Evolutionary conservation across 2,797 vertebrate species (phyloP).

Genomic region (Phalloptychus januarius): DNA sequence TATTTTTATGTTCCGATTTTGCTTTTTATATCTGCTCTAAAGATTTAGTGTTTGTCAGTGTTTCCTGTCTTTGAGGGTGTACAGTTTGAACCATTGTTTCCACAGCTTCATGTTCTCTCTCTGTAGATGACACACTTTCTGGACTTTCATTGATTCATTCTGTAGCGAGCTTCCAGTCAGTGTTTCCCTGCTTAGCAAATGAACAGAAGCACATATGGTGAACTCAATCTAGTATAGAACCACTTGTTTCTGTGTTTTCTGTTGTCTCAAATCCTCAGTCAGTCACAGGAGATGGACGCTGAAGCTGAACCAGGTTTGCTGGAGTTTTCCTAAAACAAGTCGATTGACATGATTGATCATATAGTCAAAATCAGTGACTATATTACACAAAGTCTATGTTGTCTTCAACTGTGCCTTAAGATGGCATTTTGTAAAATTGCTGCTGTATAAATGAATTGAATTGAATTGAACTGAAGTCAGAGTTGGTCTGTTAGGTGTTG

Average conservation of each 20-base stretch:
- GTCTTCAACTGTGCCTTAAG: background rate
- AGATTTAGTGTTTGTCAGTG: background rate
- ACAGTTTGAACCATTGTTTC: background rate
- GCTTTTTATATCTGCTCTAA: background rate
- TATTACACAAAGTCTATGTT: background rate
- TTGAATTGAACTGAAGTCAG: background rate
- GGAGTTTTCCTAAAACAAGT: background rate
- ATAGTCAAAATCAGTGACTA: background rate
- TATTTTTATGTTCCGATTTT: background rate
- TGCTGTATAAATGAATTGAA: background rate
- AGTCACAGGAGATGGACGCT: background rate
- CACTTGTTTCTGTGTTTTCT: background rate
- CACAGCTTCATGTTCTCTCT: background rate
- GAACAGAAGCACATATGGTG: no score
- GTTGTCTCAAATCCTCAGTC: background rate
- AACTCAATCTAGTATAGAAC: no score
- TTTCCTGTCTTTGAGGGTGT: background rate
- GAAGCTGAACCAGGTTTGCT: background rate
- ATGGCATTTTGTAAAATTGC: background rate
- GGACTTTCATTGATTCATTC: no score
- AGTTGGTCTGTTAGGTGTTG: background rate
- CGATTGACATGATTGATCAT: background rate
- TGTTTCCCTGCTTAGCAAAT: no score
- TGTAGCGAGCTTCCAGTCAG: no score
- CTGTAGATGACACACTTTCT: background rate